Evolutionary conservation across 2,113 vertebrate genomes (phyloP).

Genomic region (Dromas ardeola): DNA sequence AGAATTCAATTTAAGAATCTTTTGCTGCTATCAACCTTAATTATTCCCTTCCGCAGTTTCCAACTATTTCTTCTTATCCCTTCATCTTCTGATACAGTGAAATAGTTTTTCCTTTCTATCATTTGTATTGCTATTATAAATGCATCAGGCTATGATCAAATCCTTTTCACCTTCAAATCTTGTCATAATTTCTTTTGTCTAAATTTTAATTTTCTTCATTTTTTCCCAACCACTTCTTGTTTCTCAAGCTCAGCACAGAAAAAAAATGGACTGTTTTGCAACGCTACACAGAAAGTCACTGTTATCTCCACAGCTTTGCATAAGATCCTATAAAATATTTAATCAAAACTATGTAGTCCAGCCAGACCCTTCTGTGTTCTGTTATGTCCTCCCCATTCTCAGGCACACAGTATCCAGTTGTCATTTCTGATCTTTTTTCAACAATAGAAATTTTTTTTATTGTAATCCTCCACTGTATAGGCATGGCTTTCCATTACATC

Average conservation of each 20-base stretch:
- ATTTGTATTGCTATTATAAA: neutral
- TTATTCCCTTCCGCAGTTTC: neutral
- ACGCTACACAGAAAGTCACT: neutral
- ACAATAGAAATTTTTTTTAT: neutral
- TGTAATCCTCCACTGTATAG: neutral
- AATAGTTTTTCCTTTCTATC: neutral
- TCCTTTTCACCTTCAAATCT: neutral
- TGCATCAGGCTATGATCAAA: neutral
- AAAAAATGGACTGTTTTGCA: neutral
- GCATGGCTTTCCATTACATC: neutral
- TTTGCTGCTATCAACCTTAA: neutral
- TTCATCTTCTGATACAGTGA: neutral
- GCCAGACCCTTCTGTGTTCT: neutral
- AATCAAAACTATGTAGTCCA: neutral
- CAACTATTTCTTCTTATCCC: constrained; percentile 2
- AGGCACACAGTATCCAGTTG: neutral
- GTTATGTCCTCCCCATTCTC: neutral
- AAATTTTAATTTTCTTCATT: neutral
- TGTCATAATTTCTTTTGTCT: neutral
- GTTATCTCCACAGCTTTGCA: neutral
- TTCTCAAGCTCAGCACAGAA: neutral
- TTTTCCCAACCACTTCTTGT: neutral
- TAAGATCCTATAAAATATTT: neutral
- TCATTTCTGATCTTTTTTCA: neutral
- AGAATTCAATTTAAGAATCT: constrained; percentile 1